Percentiles rank a stretch among this genome's conserved stretches.
Evolutionary conservation across 2,113 vertebrate genomes (phyloP).

Genomic region (Periophthalmodon schlosseri): DNA sequence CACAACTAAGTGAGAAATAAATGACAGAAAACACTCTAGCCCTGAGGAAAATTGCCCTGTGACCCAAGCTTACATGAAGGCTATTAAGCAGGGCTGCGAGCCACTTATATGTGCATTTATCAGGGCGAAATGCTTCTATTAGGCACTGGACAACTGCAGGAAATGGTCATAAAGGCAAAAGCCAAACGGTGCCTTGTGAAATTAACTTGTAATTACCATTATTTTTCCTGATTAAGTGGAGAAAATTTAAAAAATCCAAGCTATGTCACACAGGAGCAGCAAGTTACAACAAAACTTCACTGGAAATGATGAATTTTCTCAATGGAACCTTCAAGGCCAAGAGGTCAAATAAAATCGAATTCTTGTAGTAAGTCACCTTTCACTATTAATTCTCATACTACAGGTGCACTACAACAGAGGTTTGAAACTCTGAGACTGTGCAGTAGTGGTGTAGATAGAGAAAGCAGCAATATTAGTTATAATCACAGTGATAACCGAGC

Average conservation of each 20-base stretch:
- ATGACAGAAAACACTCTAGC: constrained; percentile 3
- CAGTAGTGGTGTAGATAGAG: neutral
- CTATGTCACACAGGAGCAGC: too few relatives aligned
- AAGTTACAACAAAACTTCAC: too few relatives aligned
- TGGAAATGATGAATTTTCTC: neutral
- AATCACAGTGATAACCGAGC: neutral
- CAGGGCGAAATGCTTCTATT: neutral
- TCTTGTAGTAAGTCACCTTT: neutral
- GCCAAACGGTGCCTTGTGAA: neutral
- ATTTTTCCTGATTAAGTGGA: too few relatives aligned
- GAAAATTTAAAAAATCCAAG: neutral
- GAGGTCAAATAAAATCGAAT: neutral
- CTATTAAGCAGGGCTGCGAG: constrained; percentile 1
- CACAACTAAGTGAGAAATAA: constrained; percentile 31
- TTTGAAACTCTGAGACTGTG: too few relatives aligned
- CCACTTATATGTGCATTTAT: neutral
- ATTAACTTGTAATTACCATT: neutral
- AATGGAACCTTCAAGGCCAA: neutral
- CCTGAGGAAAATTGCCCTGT: neutral
- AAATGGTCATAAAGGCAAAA: neutral
- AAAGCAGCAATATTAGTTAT: neutral
- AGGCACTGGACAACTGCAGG: neutral
- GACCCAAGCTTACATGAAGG: constrained; percentile 6
- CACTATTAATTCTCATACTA: too few relatives aligned
- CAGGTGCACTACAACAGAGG: too few relatives aligned